Conservation (phyloP, 1,140 invertebrate species). For the Octopus bimaculoides region DNA sequence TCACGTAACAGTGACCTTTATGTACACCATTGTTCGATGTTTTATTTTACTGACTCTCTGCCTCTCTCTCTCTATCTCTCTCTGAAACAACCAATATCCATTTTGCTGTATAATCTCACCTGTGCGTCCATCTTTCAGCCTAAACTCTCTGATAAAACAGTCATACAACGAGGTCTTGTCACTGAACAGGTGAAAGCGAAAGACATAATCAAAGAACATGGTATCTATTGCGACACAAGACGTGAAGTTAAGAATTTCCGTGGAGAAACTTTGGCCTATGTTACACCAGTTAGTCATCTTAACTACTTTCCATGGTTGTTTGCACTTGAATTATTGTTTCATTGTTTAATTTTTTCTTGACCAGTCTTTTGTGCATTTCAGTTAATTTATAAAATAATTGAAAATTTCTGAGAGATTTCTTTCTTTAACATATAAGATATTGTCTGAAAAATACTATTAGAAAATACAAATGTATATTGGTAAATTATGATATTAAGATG, state of each 20-base stretch:
- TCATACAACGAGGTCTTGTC: slow-evolving; percentile 70
- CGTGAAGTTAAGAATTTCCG: slow-evolving; percentile 67
- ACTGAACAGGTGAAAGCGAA: slow-evolving; percentile 64
- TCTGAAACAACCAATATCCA: too few species aligned
- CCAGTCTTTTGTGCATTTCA: not conserved
- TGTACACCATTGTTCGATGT: too few species aligned
- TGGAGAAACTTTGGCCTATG: slow-evolving; percentile 78
- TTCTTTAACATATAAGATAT: not conserved
- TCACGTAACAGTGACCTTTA: too few species aligned
- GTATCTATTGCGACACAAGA: slow-evolving; percentile 68
- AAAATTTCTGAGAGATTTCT: not conserved
- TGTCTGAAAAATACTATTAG: not conserved
- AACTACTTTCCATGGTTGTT: not conserved
- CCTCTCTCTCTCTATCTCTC: too few species aligned
- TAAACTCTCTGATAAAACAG: slow-evolving; percentile 60
- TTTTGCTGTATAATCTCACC: too few species aligned
- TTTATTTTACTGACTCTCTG: too few species aligned
- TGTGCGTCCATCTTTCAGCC: not conserved
- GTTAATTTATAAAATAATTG: not conserved
- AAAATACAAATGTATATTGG: not conserved
- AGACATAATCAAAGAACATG: slow-evolving; percentile 75
- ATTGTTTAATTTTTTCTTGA: not conserved
- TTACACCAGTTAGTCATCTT: slow-evolving; percentile 76
- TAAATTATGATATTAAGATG: too few species aligned
- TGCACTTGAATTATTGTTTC: not conserved